A percentile compares a stretch with the other conserved stretches of the same genome.
Evolutionary conservation across 2,113 vertebrate species (phyloP).

Genomic region (Scomber scombrus): DNA sequence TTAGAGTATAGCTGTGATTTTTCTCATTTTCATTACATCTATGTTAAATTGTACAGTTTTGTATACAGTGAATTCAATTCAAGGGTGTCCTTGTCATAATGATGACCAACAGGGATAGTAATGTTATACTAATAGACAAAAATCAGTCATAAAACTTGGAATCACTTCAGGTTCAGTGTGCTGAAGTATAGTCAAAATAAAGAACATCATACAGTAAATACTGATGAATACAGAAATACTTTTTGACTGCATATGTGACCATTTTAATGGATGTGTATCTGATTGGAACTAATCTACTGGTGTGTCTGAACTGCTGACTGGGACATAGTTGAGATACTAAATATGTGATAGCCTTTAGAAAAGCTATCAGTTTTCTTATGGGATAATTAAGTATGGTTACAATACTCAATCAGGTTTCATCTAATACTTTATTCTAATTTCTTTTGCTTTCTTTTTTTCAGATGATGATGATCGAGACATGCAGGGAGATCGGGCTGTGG

Average conservation of each 20-base stretch:
- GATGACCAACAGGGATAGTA: background rate
- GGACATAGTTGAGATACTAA: background rate
- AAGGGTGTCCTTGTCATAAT: slow-evolving; percentile 4
- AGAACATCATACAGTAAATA: background rate
- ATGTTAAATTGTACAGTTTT: slow-evolving; percentile 15
- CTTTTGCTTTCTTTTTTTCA: slow-evolving; percentile 69
- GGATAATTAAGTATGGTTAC: background rate
- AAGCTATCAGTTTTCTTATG: background rate
- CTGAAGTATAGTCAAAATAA: background rate
- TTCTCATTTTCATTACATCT: background rate
- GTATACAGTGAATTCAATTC: background rate
- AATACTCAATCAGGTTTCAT: background rate
- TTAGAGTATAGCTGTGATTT: slow-evolving; percentile 5
- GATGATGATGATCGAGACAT: slow-evolving; percentile 96
- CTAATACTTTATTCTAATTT: slow-evolving; percentile 27
- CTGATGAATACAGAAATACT: no score
- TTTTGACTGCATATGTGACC: background rate
- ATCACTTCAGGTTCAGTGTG: slow-evolving; percentile 2
- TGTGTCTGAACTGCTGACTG: background rate
- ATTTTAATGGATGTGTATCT: background rate
- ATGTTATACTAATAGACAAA: background rate
- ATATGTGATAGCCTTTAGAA: background rate
- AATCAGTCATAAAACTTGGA: background rate
- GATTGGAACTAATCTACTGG: background rate
- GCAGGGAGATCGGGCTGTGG: slow-evolving; percentile 90